Base-by-base conservation (phyloP, 2,888 invertebrate genomes). In the Nebria brevicollis region DNA sequence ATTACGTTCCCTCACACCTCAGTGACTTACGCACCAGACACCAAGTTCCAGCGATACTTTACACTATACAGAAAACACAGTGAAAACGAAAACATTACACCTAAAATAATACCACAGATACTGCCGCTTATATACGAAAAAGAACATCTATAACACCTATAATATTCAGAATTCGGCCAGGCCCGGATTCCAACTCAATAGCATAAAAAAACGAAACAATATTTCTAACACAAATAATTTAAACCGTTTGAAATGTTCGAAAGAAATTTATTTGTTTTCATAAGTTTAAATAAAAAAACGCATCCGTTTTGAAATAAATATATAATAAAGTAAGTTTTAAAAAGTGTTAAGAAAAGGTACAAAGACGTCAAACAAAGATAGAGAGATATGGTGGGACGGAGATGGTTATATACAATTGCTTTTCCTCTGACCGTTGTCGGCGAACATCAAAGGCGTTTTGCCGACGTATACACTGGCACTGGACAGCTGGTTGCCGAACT, bases 1-100 rank as follows among this genome's bases (percentile, higher is more conserved):
- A 85, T 84, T 82, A 82, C 82, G 83, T 82, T 82, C 84, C 84
- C 85, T 85, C 84, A 84, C 85, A 85, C 85, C 84, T 85, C 84
- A 73, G 42, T n/a, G 73, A 70, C 41, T 73, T 43, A 73, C 73
- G 13, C 73, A 34, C 26, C 70, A 70, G 70, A 70, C 70, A 70
- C 70, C 70, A 70, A 34, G 70, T 6, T 70, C 54, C 54, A 54
- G 8, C 54, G 54, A 54, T 54, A 54, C 54, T 54, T 54, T 54
- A 54, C 54, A 54, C 54, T 54, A 54, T 54, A 54, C 54, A 54
- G 54, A 54, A 54, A 54, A 54, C 54, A 54, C 54, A 54, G 6
- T 54, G 54, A 54, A 54, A 54, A 54, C 54, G 54, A 54, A 54
- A 54, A 54, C 54, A 54, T 54, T 54, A 54, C 54, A 54, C 54